Percentiles rank a stretch among this genome's conserved stretches.
Conservation (phyloP, 2,797 vertebrate genomes). For the Diplodus sargus region DNA sequence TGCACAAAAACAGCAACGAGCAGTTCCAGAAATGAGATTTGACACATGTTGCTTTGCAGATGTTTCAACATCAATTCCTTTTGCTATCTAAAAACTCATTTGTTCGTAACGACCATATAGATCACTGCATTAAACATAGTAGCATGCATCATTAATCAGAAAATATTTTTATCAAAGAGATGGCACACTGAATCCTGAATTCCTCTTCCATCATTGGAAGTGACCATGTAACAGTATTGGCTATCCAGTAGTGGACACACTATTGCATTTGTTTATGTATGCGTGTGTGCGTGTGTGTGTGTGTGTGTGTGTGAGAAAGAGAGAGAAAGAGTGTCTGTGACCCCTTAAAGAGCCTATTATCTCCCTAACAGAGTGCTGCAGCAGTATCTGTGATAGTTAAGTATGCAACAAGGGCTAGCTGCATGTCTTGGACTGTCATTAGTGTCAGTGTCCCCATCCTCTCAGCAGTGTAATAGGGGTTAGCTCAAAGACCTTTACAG, state of each 20-base stretch:
- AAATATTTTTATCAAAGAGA: neutral
- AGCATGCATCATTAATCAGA: neutral
- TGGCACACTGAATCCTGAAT: neutral
- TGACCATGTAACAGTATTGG: constrained; percentile 4
- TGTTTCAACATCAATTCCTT: neutral
- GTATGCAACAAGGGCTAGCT: constrained; percentile 18
- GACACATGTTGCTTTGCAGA: neutral
- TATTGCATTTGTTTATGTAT: constrained; percentile 7
- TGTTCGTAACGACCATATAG: neutral
- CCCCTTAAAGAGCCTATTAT: constrained; percentile 19
- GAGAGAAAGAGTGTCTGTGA: neutral
- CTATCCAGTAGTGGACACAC: constrained; percentile 1
- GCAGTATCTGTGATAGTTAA: constrained; percentile 25
- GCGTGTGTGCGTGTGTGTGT: neutral
- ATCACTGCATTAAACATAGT: neutral
- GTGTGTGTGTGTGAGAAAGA: too few species aligned
- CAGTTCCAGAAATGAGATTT: neutral
- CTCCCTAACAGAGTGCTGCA: constrained; percentile 18
- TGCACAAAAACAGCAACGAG: neutral
- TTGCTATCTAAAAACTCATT: neutral
- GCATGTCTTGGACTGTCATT: constrained; percentile 65
- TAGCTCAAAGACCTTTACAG: constrained; percentile 57
- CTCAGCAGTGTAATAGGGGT: constrained; percentile 61
- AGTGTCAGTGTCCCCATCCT: constrained; percentile 72
- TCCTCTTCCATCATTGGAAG: neutral